phyloP scores from a whole-genome alignment of 2,113 vertebrate genomes.

The Chaetorhynchus papuensis region DNA sequence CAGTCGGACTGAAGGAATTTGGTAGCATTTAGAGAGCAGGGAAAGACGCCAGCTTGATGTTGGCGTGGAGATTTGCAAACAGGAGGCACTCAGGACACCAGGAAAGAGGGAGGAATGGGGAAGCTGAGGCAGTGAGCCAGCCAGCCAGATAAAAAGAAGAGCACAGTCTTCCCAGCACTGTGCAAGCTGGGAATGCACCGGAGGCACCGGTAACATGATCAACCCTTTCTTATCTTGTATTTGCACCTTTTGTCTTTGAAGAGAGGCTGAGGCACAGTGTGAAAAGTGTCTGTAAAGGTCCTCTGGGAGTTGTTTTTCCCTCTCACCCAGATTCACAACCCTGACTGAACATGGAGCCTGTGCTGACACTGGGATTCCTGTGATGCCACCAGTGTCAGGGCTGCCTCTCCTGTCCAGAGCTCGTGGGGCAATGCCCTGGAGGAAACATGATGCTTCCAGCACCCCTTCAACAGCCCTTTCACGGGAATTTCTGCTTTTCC shows the following conservation, averaged over 20 bases:
- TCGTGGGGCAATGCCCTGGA: background rate
- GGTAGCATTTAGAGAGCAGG: background rate
- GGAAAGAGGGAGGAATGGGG: background rate
- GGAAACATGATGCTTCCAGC: background rate
- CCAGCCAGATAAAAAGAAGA: background rate
- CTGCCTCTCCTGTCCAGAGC: background rate
- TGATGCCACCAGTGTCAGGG: background rate
- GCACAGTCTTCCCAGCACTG: background rate
- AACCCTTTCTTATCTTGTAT: background rate
- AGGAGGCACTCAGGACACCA: background rate
- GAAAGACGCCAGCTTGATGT: background rate
- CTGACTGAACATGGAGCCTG: fast-evolving
- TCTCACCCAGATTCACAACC: background rate
- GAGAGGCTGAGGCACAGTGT: background rate
- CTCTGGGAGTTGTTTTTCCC: background rate
- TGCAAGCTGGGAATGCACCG: background rate
- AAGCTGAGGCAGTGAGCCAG: background rate
- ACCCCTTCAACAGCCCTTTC: background rate
- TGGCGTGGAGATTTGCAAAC: background rate
- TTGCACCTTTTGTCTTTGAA: background rate
- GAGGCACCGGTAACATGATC: background rate
- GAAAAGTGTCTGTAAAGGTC: background rate
- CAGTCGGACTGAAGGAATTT: background rate
- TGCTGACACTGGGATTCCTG: background rate
- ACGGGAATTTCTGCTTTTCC: background rate